Percentiles rank a stretch among this genome's conserved stretches.
Evolutionary conservation across 2,888 invertebrate genomes (phyloP).

Genomic region (Pandemis heparana): DNA sequence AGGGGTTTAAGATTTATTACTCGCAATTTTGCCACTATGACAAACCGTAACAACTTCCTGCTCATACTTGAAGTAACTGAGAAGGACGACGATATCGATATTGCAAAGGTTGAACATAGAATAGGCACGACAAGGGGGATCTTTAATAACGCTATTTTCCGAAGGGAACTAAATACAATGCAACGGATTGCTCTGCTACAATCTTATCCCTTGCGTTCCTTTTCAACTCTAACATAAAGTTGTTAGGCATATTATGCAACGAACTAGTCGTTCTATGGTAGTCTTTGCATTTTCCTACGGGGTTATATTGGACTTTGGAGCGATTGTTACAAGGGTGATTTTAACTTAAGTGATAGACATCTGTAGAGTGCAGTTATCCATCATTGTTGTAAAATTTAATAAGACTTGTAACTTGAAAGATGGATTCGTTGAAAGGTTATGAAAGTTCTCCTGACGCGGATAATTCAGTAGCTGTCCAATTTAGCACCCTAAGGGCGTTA

Average conservation of each 20-base stretch:
- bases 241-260: constrained; percentile 12
- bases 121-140: constrained; percentile 60
- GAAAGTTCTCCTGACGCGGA: constrained; percentile 53
- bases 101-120: constrained; percentile 53
- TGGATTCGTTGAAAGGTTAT: constrained; percentile 56
- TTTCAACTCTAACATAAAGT: constrained; percentile 15
- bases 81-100: constrained; percentile 49
- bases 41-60: constrained; percentile 42
- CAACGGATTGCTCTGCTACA: constrained; percentile 43
- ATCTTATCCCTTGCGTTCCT: constrained; percentile 38
- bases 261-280: neutral
- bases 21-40: constrained; percentile 44
- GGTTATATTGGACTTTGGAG: constrained; percentile 11
- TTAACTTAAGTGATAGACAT: constrained; percentile 45
- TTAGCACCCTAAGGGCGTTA: constrained; percentile 17
- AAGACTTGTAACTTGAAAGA: constrained; percentile 67
- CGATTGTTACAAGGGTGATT: constrained; percentile 22
- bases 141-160: constrained; percentile 58
- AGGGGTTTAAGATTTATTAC: constrained; percentile 71
- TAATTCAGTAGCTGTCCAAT: constrained; percentile 48
- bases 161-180: constrained; percentile 58
- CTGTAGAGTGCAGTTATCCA: constrained; percentile 63
- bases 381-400: constrained; percentile 75
- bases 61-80: constrained; percentile 45
- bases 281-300: constrained; percentile 6